phyloP scores from a whole-genome alignment of 2,888 invertebrate genomes.

The Rhagonycha fulva region DNA sequence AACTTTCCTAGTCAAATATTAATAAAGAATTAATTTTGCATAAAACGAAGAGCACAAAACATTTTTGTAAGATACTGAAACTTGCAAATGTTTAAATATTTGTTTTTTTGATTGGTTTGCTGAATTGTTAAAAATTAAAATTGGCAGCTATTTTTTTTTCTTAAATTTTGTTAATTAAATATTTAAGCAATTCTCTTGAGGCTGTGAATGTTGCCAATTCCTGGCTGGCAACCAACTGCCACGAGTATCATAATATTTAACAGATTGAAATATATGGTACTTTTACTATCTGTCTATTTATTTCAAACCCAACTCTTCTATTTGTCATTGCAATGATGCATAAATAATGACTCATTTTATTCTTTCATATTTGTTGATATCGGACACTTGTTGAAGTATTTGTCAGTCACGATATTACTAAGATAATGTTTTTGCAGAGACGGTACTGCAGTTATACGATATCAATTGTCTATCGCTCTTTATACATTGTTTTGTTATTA shows the following conservation, averaged over 20 bases:
- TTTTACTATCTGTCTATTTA: constrained; percentile 24
- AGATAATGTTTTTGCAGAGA: background rate
- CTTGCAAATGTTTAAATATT: background rate
- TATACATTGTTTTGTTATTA: background rate
- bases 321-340: background rate
- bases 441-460: background rate
- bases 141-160: constrained; percentile 22
- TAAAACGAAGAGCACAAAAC: background rate
- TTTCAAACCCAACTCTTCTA: background rate
- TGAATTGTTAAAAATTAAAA: constrained; percentile 1
- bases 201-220: constrained; percentile 48
- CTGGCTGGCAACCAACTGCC: constrained; percentile 40
- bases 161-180: constrained; percentile 5
- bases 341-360: background rate
- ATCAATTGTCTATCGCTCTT: background rate
- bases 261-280: constrained; percentile 33
- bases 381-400: background rate
- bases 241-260: constrained; percentile 39
- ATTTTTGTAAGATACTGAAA: background rate
- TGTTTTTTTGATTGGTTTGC: background rate
- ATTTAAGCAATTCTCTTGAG: constrained; percentile 43
- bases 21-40: background rate
- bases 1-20: background rate
- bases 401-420: background rate
- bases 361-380: background rate